phyloP scores from a whole-genome alignment of 2,888 invertebrate species.

The Autographa gamma region DNA sequence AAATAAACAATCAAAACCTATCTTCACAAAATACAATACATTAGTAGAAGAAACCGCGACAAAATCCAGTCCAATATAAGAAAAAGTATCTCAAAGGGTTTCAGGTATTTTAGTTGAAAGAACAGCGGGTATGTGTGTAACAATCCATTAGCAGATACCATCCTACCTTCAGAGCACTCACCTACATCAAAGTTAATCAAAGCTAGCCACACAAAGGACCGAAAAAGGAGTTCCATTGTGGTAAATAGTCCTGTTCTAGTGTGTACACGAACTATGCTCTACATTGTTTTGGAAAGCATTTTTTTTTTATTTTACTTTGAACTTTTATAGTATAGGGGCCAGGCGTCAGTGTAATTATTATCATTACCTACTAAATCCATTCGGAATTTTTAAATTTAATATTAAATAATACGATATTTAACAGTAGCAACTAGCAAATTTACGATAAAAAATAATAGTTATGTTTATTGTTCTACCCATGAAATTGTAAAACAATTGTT shows the following conservation, averaged over 20 bases:
- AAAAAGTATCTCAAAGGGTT: constrained; percentile 48
- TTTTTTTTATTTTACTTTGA: too few species aligned
- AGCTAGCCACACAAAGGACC: constrained; percentile 84
- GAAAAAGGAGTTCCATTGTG: constrained; percentile 85
- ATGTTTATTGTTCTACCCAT: too few species aligned
- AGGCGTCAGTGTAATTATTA: too few species aligned
- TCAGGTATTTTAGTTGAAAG: constrained; percentile 68
- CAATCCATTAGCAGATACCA: constrained; percentile 79
- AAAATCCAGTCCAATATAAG: constrained; percentile 7
- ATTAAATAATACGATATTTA: too few species aligned
- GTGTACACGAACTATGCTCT: constrained; percentile 65
- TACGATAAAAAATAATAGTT: too few species aligned
- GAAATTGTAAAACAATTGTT: too few species aligned
- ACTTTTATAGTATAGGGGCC: too few species aligned
- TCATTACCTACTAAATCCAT: too few species aligned
- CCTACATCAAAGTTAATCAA: constrained; percentile 89
- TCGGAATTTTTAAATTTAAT: too few species aligned
- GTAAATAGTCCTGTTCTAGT: constrained; percentile 66
- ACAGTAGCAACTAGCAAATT: too few species aligned
- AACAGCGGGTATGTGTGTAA: constrained; percentile 60
- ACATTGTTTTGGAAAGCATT: constrained; percentile 44
- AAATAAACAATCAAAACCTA: neutral
- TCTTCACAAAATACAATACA: neutral
- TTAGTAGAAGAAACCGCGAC: neutral
- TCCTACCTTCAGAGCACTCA: constrained; percentile 74